These are phyloP conservation scores for Paguma larvata DNA, from an alignment of 2,797 vertebrate species.

Conservation along the genomic window DNA sequence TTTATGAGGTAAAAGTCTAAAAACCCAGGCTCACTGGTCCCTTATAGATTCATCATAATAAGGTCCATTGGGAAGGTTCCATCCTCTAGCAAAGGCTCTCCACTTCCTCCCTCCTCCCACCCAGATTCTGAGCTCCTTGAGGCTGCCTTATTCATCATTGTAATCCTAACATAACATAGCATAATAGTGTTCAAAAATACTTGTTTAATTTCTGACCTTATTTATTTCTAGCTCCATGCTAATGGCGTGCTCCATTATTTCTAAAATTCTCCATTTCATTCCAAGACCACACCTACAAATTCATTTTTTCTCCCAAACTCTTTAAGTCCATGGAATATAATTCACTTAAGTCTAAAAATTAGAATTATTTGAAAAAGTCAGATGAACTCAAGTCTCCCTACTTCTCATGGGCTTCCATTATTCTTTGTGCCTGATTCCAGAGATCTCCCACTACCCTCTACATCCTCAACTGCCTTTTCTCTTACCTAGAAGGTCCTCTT, in stretches of 20 bases:
- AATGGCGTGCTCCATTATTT: neutral
- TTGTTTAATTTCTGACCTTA: neutral
- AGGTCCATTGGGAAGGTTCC: neutral
- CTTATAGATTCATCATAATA: neutral
- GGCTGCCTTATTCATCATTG: neutral
- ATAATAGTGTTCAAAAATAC: neutral
- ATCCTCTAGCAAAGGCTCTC: neutral
- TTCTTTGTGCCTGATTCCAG: neutral
- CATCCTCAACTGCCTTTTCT: neutral
- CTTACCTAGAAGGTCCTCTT: neutral
- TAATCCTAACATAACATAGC: neutral
- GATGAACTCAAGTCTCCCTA: neutral
- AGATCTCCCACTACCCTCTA: neutral
- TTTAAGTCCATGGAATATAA: neutral
- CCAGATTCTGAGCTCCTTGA: neutral
- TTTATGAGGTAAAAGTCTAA: neutral
- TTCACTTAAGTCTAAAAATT: neutral
- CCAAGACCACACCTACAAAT: neutral
- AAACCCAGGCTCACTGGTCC: neutral
- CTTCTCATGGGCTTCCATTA: neutral
- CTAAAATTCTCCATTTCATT: slow-evolving; percentile 37
- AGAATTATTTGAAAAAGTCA: slow-evolving; percentile 10
- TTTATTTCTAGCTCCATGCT: slow-evolving; percentile 31
- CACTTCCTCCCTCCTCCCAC: neutral
- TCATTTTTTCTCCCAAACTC: neutral